A percentile compares a stretch with the other conserved stretches of the same genome.
Evolutionary conservation across 2,797 vertebrate species (phyloP).

Genomic region (Syngnathus rostellatus): DNA sequence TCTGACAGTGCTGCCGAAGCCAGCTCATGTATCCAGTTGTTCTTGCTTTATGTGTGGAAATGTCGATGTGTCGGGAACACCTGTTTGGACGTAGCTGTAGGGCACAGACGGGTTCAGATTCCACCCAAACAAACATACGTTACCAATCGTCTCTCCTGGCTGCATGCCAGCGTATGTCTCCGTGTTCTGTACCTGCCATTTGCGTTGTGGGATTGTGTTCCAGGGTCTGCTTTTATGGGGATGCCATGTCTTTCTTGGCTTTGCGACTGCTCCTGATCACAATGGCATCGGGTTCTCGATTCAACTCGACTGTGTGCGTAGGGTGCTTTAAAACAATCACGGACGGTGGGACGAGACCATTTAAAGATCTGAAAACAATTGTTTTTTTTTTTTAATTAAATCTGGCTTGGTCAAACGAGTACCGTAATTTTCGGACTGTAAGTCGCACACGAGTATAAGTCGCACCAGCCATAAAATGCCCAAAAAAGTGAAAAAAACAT

Average conservation of each 20-base stretch:
- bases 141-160: constrained; percentile 27
- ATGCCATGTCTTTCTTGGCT: constrained; percentile 42
- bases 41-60: constrained; percentile 30
- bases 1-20: constrained; percentile 40
- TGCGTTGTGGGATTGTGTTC: constrained; percentile 54
- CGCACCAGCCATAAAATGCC: too few relatives aligned
- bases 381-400: too few relatives aligned
- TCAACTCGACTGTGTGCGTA: too few relatives aligned
- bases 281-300: constrained; percentile 41
- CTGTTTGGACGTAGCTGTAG: constrained; percentile 53
- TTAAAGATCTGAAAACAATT: too few relatives aligned
- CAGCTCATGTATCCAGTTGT: constrained; percentile 56
- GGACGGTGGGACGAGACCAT: too few relatives aligned
- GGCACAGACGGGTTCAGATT: constrained; percentile 64
- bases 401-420: constrained; percentile 16
- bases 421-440: too few relatives aligned
- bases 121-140: constrained; percentile 61
- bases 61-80: constrained; percentile 42
- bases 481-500: too few relatives aligned
- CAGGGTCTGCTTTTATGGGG: constrained; percentile 50
- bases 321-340: too few relatives aligned
- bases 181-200: constrained; percentile 30
- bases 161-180: constrained; percentile 15
- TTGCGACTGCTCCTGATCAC: constrained; percentile 49
- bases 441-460: too few relatives aligned